These are phyloP conservation scores for Dipodomys stephensi DNA, from an alignment of 2,113 vertebrate genomes.

Conservation along the genomic window DNA sequence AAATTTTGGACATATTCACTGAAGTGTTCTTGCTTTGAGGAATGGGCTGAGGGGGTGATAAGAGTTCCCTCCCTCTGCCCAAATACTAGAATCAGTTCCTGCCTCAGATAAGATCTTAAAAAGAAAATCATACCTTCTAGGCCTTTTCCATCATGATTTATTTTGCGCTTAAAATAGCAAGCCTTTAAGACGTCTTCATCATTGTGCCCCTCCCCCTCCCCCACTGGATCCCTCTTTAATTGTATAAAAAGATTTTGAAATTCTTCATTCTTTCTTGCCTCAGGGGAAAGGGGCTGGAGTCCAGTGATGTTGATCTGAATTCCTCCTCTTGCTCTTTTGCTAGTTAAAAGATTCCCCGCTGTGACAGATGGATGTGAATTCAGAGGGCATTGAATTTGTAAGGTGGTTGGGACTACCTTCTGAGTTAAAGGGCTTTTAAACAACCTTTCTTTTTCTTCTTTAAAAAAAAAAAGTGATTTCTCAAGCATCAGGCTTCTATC, in stretches of 20 bases:
- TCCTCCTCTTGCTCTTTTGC: slow-evolving; percentile 62
- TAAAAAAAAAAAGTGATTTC: slow-evolving; percentile 35
- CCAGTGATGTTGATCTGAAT: slow-evolving; percentile 55
- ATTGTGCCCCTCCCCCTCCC: slow-evolving; percentile 39
- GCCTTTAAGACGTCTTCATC: slow-evolving; percentile 66
- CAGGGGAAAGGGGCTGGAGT: slow-evolving; percentile 42
- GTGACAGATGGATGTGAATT: slow-evolving; percentile 70
- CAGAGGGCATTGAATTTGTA: slow-evolving; percentile 54
- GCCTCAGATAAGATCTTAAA: slow-evolving; percentile 57
- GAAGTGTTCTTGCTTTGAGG: slow-evolving; percentile 1
- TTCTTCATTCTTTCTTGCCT: slow-evolving; percentile 78
- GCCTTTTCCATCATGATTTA: slow-evolving; percentile 69
- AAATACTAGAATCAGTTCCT: slow-evolving; percentile 5
- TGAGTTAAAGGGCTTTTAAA: slow-evolving; percentile 71
- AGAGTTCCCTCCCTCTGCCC: not conserved
- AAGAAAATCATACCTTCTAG: slow-evolving; percentile 67
- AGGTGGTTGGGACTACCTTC: slow-evolving; percentile 58
- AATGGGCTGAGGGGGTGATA: not conserved
- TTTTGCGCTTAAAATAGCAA: slow-evolving; percentile 70
- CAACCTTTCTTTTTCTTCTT: not conserved
- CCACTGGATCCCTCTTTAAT: slow-evolving; percentile 58
- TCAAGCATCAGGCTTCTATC: slow-evolving; percentile 44
- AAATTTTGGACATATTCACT: slow-evolving; percentile 26
- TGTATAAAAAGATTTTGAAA: slow-evolving; percentile 79
- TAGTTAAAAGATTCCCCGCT: slow-evolving; percentile 72